Conservation (phyloP, 2,113 vertebrate genomes). For the Opisthocomus hoazin region DNA sequence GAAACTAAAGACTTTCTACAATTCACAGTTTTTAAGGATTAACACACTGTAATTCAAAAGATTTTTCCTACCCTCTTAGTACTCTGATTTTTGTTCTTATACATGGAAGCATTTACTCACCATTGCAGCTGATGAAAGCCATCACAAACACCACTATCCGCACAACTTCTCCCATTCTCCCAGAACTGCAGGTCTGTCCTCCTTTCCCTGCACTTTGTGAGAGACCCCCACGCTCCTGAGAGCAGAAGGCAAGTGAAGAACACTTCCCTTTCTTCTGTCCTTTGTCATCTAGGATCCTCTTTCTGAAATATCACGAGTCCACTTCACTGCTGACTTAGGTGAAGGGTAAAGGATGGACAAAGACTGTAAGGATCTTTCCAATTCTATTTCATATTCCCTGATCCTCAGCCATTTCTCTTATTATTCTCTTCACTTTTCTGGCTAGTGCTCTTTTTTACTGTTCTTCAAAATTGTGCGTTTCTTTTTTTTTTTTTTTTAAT, state of each 20-base stretch:
- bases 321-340: conserved; percentile 7
- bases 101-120: conserved; percentile 8
- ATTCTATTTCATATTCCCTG: background rate
- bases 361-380: background rate
- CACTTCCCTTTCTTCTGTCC: conserved; percentile 44
- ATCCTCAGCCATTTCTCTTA: background rate
- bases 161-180: background rate
- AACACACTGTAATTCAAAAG: background rate
- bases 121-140: background rate
- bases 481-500: background rate
- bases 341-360: background rate
- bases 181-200: background rate
- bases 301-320: conserved; percentile 52
- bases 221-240: background rate
- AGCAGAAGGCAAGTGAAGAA: background rate
- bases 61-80: background rate
- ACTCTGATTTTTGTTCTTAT: background rate
- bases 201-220: background rate
- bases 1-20: background rate
- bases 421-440: background rate
- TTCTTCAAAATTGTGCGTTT: background rate
- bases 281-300: conserved; percentile 48
- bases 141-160: background rate
- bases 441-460: background rate
- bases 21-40: background rate